Base-by-base conservation (phyloP, 1,140 invertebrate species). In the Drosophila erecta region DNA sequence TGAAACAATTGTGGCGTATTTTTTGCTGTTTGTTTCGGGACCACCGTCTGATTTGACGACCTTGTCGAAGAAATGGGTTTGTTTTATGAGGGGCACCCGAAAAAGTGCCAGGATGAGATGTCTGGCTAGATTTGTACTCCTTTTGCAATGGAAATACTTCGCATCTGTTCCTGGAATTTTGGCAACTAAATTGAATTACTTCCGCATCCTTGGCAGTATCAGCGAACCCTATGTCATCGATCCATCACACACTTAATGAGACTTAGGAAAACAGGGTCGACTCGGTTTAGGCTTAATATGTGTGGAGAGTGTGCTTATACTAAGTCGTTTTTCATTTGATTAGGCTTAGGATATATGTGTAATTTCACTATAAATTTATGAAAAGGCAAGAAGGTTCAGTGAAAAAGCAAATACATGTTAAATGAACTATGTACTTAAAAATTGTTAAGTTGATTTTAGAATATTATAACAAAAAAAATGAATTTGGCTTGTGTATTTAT, bases 31-130 rank as follows among this genome's bases (percentile, higher is more conserved):
- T 58, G 65, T 30, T 58, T 66, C 53, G 38, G 53, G 66, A 44
- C 22, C 22, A 38, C 22, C 65, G 53, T 71, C 67, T 76, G 73
- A 73, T 81, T 85, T 77, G 81, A 85, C 77, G 81, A 77, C 81
- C 76, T 81, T 80, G 72, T 43, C 49, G 47, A 62, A 38, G 51
- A 51, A 72, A 59, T 55, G 76, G 75, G 58, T 53, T 41, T 43
- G 59, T 77, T 81, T 81, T 77, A 81, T 70, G 79, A 81, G 30
- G 30, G 30, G 24, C 15, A 15, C 22, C 41, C 35, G 27, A 51
- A 46, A 43, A 35, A 17, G 51, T 20, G 35, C 8, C 8, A 40
- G 70, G 1, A 10, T 59, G 30, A 41, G 53, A 30, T 43, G 54
- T 37, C 60, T 44, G 40, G 35, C 71, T 58, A 66, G 60, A 71